Evolutionary conservation across 2,888 invertebrate species (phyloP), one percentile per base, ranked within the genome.

Genomic region (Electrophaes corylata): DNA sequence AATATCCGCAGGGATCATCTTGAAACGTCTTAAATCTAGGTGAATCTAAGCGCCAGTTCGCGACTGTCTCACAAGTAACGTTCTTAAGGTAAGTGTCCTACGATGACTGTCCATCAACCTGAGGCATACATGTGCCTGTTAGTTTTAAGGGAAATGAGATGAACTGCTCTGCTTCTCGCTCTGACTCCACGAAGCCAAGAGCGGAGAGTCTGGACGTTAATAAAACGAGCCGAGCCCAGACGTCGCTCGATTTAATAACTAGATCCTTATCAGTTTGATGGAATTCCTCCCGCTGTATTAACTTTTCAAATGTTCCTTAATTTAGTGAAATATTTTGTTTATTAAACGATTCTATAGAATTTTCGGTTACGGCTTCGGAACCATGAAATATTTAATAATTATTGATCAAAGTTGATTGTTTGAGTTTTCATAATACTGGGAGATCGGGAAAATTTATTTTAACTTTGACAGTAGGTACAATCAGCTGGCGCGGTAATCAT

Each of bases 241-340:
- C 58, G 52, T 66, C 67, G 11, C 67, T 56, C 67, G 69, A 65
- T 73, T 71, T 70, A 67, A 71, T 70, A 69, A 71, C 65, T 53
- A 64, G 67, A 72, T 73, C 65, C 52, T 60, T 70, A 72, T 73
- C 70, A 56, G 60, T 61, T 60, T 60, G 67, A 64, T 60, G 64
- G 63, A 45, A 60, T 55, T 60, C 45, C 49, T 44, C 51, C n/a
- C 37, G 55, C 37, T 29, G 55, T 48, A 58, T 49, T 45, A 49
- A 54, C 46, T 43, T 51, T 53, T 55, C 35, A 41, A 35, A 41
- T 55, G 46, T 47, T 47, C 56, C 55, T 29, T 49, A 49, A 40
- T 60, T 57, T 44, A 62, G 62, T 57, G 53, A 60, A 61, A 57
- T 58, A 58, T 33, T 62, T 64, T 55, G 50, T 45, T 46, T 49